Percentiles rank a stretch among this genome's conserved stretches.
Evolutionary conservation across 2,113 vertebrate genomes (phyloP).

Genomic region (Sus scrofa): DNA sequence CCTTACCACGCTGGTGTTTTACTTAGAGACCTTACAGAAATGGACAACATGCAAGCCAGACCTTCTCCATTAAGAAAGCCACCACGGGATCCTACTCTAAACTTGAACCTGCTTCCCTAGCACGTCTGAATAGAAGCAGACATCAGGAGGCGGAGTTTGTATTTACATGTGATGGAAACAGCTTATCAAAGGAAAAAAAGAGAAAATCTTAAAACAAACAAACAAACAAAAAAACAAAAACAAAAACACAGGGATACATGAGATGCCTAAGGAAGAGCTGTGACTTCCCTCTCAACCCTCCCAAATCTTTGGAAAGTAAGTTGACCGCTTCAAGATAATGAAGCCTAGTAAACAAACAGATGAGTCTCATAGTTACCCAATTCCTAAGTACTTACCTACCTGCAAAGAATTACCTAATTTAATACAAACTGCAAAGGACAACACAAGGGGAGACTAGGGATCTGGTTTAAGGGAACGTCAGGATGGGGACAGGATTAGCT

Average conservation of each 20-base stretch:
- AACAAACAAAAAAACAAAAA: too few relatives aligned
- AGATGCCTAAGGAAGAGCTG: not conserved
- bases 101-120: not conserved
- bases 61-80: not conserved
- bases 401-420: not conserved
- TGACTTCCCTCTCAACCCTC: not conserved
- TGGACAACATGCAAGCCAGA: not conserved
- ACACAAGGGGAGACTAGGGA: not conserved
- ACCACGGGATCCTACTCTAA: not conserved
- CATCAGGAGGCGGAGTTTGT: not conserved
- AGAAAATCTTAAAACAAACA: not conserved
- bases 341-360: not conserved
- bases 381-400: not conserved
- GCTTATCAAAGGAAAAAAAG: not conserved
- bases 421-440: not conserved
- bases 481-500: not conserved
- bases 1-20: not conserved
- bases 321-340: not conserved
- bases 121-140: not conserved
- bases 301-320: slow-evolving; percentile 6
- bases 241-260: not conserved
- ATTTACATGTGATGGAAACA: not conserved
- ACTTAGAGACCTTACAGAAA: not conserved
- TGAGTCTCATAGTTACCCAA: not conserved
- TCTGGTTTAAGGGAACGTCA: not conserved